Evolutionary conservation across 2,888 invertebrate genomes (phyloP).

Genomic region (Tinea trinotella): DNA sequence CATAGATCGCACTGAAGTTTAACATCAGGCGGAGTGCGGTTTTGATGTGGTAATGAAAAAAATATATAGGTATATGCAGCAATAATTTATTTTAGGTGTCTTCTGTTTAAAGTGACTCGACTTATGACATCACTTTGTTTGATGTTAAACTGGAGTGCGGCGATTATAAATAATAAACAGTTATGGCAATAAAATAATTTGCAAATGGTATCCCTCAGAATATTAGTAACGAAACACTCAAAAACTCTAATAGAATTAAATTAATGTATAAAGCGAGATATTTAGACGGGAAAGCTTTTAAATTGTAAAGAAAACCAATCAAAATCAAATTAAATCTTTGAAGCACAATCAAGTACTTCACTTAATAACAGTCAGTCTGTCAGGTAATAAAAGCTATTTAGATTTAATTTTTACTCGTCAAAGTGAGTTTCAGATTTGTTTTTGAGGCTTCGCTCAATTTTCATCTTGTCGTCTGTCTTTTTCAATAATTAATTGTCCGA

Average conservation of each 20-base stretch:
- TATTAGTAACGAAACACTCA: too few species aligned
- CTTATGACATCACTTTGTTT: too few species aligned
- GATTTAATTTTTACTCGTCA: constrained; percentile 4
- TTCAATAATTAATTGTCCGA: background rate
- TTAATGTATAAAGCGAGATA: background rate
- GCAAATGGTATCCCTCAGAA: too few species aligned
- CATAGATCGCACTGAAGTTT: too few species aligned
- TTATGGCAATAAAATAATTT: too few species aligned
- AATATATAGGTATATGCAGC: too few species aligned
- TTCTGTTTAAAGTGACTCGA: too few species aligned
- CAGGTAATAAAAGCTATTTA: constrained; percentile 9
- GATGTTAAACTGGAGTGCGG: too few species aligned
- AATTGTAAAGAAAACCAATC: constrained; percentile 15
- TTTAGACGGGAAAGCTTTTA: constrained; percentile 1
- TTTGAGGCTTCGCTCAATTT: background rate
- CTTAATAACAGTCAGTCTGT: background rate
- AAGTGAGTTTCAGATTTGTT: background rate
- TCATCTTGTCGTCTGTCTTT: background rate
- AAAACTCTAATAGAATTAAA: background rate
- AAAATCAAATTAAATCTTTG: constrained; percentile 14
- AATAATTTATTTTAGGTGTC: too few species aligned
- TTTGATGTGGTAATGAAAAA: too few species aligned
- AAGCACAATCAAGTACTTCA: background rate
- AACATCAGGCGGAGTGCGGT: too few species aligned
- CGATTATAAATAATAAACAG: too few species aligned